These are phyloP conservation scores for Eulithis testata DNA, from an alignment of 2,888 invertebrate genomes.

Conservation along the genomic window DNA sequence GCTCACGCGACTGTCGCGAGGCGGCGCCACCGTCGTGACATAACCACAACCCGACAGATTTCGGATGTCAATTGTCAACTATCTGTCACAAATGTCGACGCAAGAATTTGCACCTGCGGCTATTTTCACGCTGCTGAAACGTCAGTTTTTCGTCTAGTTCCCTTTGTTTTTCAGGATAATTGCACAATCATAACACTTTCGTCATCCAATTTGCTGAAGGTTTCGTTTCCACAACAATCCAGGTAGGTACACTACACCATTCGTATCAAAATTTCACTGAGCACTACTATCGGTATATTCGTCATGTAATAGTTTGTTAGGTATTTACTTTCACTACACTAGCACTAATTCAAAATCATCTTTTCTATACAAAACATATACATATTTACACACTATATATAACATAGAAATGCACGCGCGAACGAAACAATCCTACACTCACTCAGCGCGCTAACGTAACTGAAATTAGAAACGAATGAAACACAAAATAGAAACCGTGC, in stretches of 20 bases:
- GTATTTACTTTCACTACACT: conserved; percentile 54
- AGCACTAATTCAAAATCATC: conserved; percentile 56
- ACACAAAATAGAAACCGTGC: conserved; percentile 84
- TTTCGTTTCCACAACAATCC: conserved; percentile 63
- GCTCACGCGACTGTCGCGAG: conserved; percentile 47
- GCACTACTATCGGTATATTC: conserved; percentile 64
- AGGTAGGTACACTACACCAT: conserved; percentile 52
- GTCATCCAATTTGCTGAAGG: conserved; percentile 50
- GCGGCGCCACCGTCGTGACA: conserved; percentile 66
- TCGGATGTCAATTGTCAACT: conserved; percentile 48
- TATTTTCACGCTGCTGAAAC: conserved; percentile 67
- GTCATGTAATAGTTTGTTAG: conserved; percentile 55
- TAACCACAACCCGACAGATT: conserved; percentile 50
- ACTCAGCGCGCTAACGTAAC: conserved; percentile 77
- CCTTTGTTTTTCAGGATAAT: conserved; percentile 52
- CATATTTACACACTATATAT: conserved; percentile 64
- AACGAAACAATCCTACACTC: conserved; percentile 56
- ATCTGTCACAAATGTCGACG: conserved; percentile 47
- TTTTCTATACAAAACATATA: conserved; percentile 59
- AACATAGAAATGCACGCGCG: conserved; percentile 71
- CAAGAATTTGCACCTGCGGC: conserved; percentile 60
- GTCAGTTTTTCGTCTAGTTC: conserved; percentile 65
- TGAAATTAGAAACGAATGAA: conserved; percentile 69
- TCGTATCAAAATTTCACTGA: conserved; percentile 65
- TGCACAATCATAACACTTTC: conserved; percentile 64